These are phyloP conservation scores for Nilaparvata lugens DNA, from an alignment of 1,140 invertebrate genomes.

Conservation along the genomic window DNA sequence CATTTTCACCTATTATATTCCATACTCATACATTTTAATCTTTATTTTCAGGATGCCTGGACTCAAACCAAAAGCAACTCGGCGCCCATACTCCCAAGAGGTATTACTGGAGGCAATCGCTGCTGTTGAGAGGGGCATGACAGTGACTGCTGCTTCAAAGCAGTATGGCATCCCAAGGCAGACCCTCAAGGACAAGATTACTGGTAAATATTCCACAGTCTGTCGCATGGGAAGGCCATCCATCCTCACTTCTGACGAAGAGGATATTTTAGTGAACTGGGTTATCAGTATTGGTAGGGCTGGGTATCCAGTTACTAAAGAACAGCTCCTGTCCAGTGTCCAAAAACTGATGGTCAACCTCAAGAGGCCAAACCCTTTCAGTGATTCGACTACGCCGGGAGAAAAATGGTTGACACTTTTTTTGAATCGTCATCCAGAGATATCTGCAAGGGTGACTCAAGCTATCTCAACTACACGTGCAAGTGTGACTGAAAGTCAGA, in stretches of 20 bases:
- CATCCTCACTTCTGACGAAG: constrained; percentile 27
- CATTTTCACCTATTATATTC: too few species aligned
- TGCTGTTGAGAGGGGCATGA: too few species aligned
- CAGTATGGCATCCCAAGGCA: neutral
- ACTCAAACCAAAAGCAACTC: too few species aligned
- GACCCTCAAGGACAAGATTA: constrained; percentile 23
- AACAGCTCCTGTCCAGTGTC: constrained; percentile 32
- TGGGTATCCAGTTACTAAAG: constrained; percentile 32
- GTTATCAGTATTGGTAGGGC: constrained; percentile 28
- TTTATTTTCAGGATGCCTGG: too few species aligned
- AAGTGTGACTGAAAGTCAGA: constrained; percentile 20
- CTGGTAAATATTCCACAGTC: constrained; percentile 25
- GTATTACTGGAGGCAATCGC: too few species aligned
- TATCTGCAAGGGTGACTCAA: constrained; percentile 24
- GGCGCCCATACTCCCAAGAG: too few species aligned
- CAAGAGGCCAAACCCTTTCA: constrained; percentile 22
- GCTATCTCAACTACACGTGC: constrained; percentile 3
- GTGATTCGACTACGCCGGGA: constrained; percentile 1
- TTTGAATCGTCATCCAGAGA: constrained; percentile 26
- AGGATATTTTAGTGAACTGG: constrained; percentile 30
- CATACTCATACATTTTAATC: too few species aligned
- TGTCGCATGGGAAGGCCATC: constrained; percentile 26
- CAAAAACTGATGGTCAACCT: constrained; percentile 30
- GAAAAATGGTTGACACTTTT: constrained; percentile 20
- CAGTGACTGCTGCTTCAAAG: constrained; percentile 1